Base-by-base conservation (phyloP, 2,888 invertebrate genomes). In the Drosophila pseudotalamancana region DNA sequence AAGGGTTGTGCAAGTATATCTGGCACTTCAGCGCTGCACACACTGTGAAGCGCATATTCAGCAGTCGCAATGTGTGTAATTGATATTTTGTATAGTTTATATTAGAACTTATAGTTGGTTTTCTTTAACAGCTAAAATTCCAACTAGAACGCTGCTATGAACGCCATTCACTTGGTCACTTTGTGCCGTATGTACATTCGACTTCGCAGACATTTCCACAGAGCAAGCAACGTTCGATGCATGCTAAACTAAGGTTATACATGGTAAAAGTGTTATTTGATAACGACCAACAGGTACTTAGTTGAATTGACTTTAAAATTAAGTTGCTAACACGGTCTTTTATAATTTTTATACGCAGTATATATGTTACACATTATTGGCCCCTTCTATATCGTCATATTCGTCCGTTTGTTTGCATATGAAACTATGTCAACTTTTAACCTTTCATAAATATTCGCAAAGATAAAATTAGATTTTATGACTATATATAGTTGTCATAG, bases 1-100 rank as follows among this genome's bases (percentile, higher is more conserved):
- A 95, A 31, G 94, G 93, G 11, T 94, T 94, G 64, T 94, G 94
- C 1, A 95, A 94, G 85, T 95, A 95, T 83, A 94, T 94, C 0
- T 96, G 95, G 95, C 93, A 94, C 73, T 94, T 96, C 46, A 94
- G 94, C 18, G 95, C 94, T 85, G 93, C 95, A 18, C 88, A 94
- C 18, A 95, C 95, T 45, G 93, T 96, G 0, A 94, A 95, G 85
- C 94, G 94, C 81, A 95, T 96, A 77, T 96, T 96, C 86, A 94
- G 94, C 76, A 95, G 77, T 5, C 74, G 77, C 51, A 90, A 90
- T 76, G 90, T 90, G 56, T 43, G 78, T 66, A 21, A 25, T 9
- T 3, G 1, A 5, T 29, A 3, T 23, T 6, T 4, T 0, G 19
- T 4, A 18, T 12, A 29, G 8, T 12, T 16, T 19, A 12, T 16